Percentiles rank a stretch among this genome's conserved stretches.
Evolutionary conservation across 1,140 invertebrate species (phyloP).

Genomic region (Halyomorpha halys): DNA sequence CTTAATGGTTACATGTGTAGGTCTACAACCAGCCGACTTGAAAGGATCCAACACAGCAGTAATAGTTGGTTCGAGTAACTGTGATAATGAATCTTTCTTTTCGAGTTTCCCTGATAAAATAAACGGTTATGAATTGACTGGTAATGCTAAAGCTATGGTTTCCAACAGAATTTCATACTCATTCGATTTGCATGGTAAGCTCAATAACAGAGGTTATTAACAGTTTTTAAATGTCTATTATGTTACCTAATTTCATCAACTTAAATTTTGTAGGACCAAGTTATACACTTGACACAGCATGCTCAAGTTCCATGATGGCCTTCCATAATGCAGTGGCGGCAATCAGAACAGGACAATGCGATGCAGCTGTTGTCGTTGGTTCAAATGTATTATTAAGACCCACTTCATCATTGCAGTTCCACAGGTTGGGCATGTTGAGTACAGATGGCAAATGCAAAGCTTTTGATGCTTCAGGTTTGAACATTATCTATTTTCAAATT

Average conservation of each 20-base stretch:
- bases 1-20: slow-evolving; percentile 34
- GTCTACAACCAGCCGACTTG: slow-evolving; percentile 66
- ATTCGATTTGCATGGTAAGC: slow-evolving; percentile 64
- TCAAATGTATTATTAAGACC: slow-evolving; percentile 71
- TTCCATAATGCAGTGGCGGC: slow-evolving; percentile 74
- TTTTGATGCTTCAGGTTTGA: slow-evolving; percentile 71
- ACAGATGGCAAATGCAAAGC: slow-evolving; percentile 79
- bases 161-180: slow-evolving; percentile 90
- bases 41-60: slow-evolving; percentile 79
- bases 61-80: slow-evolving; percentile 76
- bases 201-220: neutral
- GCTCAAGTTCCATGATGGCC: slow-evolving; percentile 83
- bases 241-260: neutral
- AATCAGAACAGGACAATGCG: slow-evolving; percentile 76
- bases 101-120: slow-evolving; percentile 59
- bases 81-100: slow-evolving; percentile 78
- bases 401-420: slow-evolving; percentile 81
- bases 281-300: slow-evolving; percentile 88
- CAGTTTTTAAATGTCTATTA: neutral
- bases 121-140: slow-evolving; percentile 86
- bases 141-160: slow-evolving; percentile 90
- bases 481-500: neutral
- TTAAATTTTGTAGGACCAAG: slow-evolving; percentile 60
- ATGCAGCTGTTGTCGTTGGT: slow-evolving; percentile 85
- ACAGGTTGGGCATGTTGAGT: slow-evolving; percentile 81